phyloP scores from a whole-genome alignment of 2,888 invertebrate species.

The Leucoptera coffeella region DNA sequence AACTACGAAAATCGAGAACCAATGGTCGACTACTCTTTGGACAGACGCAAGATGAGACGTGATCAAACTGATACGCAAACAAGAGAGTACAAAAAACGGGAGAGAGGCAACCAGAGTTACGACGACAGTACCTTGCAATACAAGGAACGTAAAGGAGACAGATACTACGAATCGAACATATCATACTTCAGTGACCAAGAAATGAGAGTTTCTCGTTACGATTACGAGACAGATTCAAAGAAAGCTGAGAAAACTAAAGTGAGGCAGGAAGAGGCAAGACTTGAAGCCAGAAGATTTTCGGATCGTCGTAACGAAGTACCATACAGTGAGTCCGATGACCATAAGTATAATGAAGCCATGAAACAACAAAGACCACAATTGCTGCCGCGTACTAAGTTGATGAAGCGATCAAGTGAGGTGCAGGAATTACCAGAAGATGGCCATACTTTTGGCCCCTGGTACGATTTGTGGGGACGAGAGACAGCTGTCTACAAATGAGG shows the following conservation, averaged over 20 bases:
- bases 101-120: conserved; percentile 30
- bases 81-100: conserved; percentile 21
- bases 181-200: conserved; percentile 43
- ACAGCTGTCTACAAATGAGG: conserved; percentile 54
- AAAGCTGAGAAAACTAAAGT: conserved; percentile 47
- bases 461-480: conserved; percentile 79
- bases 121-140: conserved; percentile 38
- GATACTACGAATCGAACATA: conserved; percentile 40
- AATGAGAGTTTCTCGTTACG: conserved; percentile 30
- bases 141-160: conserved; percentile 33
- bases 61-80: conserved; percentile 28
- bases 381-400: conserved; percentile 64
- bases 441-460: conserved; percentile 83
- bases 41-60: conserved; percentile 29
- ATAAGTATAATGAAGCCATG: conserved; percentile 46
- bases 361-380: conserved; percentile 52
- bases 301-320: conserved; percentile 36
- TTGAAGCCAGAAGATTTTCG: conserved; percentile 31
- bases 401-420: conserved; percentile 49
- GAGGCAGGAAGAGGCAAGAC: conserved; percentile 38
- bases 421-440: conserved; percentile 51
- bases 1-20: conserved; percentile 27
- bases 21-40: conserved; percentile 39
- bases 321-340: conserved; percentile 48
- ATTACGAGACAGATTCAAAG: conserved; percentile 47